Conservation (phyloP, 2,797 vertebrate genomes). For the Rallus crepitans region DNA sequence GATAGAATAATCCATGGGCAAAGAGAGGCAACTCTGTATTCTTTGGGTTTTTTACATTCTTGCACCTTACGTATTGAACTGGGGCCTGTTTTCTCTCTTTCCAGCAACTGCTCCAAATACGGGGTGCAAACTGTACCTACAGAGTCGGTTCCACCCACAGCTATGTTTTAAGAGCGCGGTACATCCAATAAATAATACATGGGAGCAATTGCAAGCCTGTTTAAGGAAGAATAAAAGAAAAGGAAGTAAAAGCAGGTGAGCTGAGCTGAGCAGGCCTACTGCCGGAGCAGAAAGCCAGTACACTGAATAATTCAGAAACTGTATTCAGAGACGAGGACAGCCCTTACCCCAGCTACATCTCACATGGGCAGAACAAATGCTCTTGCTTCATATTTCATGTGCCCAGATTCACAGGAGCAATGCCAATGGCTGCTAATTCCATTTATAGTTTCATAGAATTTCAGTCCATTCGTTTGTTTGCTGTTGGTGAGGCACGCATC, state of each 20-base stretch:
- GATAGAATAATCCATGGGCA: neutral
- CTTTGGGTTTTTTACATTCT: neutral
- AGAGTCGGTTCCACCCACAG: neutral
- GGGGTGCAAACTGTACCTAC: neutral
- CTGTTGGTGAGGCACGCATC: neutral
- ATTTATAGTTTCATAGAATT: neutral
- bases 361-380: neutral
- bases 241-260: neutral
- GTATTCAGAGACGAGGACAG: neutral
- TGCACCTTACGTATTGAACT: neutral
- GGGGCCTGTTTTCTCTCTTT: neutral
- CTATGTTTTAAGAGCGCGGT: neutral
- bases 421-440: neutral
- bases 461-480: neutral
- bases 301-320: constrained; percentile 32
- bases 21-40: neutral
- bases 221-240: constrained; percentile 5
- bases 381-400: neutral
- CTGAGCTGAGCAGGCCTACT: neutral
- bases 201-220: neutral
- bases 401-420: neutral
- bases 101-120: neutral
- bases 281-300: neutral
- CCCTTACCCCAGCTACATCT: neutral
- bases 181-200: constrained; percentile 33